These are phyloP conservation scores for Anabas testudineus DNA, from an alignment of 2,797 vertebrate genomes.

Conservation along the genomic window DNA sequence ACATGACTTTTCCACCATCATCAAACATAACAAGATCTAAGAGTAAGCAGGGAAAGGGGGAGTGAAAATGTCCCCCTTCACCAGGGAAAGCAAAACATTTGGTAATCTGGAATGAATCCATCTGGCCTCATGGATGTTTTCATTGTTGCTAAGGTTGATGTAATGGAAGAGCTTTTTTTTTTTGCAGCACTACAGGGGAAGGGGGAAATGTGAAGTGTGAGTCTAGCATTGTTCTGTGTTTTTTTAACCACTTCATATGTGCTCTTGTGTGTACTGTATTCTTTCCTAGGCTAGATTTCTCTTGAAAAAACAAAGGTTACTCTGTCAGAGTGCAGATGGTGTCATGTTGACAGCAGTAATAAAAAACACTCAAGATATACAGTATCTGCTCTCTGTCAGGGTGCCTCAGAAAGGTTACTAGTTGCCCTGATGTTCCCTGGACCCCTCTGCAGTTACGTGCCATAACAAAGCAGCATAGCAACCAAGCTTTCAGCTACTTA, in stretches of 20 bases:
- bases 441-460: constrained; percentile 62
- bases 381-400: constrained; percentile 60
- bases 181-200: constrained; percentile 58
- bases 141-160: constrained; percentile 83
- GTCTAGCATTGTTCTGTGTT: constrained; percentile 58
- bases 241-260: constrained; percentile 28
- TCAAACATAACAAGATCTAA: constrained; percentile 45
- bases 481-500: constrained; percentile 66
- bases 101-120: constrained; percentile 68
- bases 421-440: constrained; percentile 53
- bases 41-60: constrained; percentile 44
- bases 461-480: constrained; percentile 86
- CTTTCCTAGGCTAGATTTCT: constrained; percentile 44
- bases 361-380: no score
- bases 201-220: constrained; percentile 55
- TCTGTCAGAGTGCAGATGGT: constrained; percentile 44
- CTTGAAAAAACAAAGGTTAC: constrained; percentile 54
- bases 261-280: constrained; percentile 12
- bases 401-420: constrained; percentile 71
- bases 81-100: constrained; percentile 59
- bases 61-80: constrained; percentile 57
- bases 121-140: constrained; percentile 76
- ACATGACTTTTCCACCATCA: constrained; percentile 28
- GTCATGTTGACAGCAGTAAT: constrained; percentile 51
- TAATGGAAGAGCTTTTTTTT: constrained; percentile 76